Percentiles rank a stretch among this genome's conserved stretches.
Conservation (phyloP, 2,113 vertebrate species). For the Poecile atricapillus region DNA sequence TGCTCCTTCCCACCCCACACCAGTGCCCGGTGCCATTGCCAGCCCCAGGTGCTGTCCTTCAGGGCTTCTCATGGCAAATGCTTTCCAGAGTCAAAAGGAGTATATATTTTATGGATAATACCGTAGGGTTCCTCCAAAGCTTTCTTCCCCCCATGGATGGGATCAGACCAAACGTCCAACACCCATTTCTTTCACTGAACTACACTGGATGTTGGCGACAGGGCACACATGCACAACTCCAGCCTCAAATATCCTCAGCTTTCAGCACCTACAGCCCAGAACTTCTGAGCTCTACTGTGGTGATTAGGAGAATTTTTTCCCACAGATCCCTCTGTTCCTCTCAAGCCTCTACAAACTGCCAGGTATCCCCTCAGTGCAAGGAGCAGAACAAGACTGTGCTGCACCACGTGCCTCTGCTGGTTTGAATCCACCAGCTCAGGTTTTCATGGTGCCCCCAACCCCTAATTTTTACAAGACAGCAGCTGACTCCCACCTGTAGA, state of each 20-base stretch:
- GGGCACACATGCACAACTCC: not conserved
- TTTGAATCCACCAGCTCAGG: not conserved
- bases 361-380: not conserved
- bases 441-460: not conserved
- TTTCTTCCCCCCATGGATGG: not conserved
- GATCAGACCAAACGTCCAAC: not conserved
- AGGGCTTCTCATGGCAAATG: not conserved
- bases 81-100: not conserved
- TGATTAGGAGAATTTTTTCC: not conserved
- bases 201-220: fast-evolving
- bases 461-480: not conserved
- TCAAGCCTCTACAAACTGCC: not conserved
- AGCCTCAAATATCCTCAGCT: not conserved
- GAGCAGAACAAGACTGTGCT: not conserved
- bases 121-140: not conserved
- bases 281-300: not conserved
- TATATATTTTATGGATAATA: not conserved
- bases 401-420: fast-evolving
- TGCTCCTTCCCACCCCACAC: not conserved
- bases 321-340: not conserved
- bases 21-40: not conserved
- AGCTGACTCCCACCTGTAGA: constrained; percentile 73
- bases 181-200: not conserved
- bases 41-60: not conserved
- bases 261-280: not conserved